Percentiles rank a stretch among this genome's conserved stretches.
Conservation (phyloP, 2,888 invertebrate genomes). For the Teinopalpus imperialis region DNA sequence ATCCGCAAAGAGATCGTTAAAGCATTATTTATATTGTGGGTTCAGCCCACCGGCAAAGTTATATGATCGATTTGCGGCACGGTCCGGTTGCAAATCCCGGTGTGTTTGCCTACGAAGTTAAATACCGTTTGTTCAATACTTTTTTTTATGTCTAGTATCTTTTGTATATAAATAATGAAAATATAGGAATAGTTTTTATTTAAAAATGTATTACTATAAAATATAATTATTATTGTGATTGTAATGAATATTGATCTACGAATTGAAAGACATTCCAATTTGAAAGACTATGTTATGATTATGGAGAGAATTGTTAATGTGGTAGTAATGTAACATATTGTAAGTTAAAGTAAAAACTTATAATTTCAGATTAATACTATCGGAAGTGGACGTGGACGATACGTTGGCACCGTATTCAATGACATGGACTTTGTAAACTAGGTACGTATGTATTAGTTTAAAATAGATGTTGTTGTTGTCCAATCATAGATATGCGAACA, state of each 20-base stretch:
- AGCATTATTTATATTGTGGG: constrained; percentile 39
- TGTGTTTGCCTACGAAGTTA: not conserved
- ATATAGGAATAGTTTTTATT: too few species aligned
- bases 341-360: too few species aligned
- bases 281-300: too few species aligned
- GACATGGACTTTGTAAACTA: constrained; percentile 24
- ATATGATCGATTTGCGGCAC: constrained; percentile 31
- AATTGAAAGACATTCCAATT: too few species aligned
- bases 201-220: too few species aligned
- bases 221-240: too few species aligned
- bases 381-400: constrained; percentile 18
- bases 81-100: too few species aligned
- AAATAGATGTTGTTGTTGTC: constrained; percentile 27
- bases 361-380: constrained; percentile 19
- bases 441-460: constrained; percentile 23
- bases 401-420: constrained; percentile 21
- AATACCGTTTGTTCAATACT: constrained; percentile 7
- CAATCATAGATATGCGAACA: constrained; percentile 21
- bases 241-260: too few species aligned
- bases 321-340: too few species aligned
- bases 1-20: constrained; percentile 36
- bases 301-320: too few species aligned
- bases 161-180: too few species aligned
- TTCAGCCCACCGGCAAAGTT: constrained; percentile 31
- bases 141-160: too few species aligned